Base-by-base conservation (phyloP, 2,888 invertebrate species). In the Pristionchus entomophagus region DNA sequence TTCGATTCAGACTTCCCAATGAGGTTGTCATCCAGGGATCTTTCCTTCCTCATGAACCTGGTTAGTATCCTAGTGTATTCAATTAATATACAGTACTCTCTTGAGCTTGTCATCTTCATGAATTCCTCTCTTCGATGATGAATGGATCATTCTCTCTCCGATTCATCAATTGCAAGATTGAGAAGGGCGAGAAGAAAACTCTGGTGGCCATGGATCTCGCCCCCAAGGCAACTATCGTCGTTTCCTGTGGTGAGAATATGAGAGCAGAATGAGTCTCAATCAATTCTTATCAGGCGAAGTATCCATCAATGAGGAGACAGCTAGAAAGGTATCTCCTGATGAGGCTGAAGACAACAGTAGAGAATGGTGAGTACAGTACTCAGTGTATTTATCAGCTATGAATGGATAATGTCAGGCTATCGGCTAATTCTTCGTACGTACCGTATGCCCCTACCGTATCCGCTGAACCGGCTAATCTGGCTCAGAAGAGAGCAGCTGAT, bases 21-120 rank as follows among this genome's bases (percentile, higher is more conserved):
- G 62, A 83, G 17, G 14, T 41, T 4, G 8, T 83, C 62, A 62
- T 62, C 22, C 83, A 83, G 32, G 83, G 62, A 83, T 45, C 22
- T n/a, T 83, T 83, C 62, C 62, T 83, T 12, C 62, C 83, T 45
- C 83, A 83, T 62, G 83, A 83, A 62, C 59, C 59, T 0, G 62
- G 83, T 62, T 8, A 29, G 62, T 53, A n/a, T 56, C 32, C 45
- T 32, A 22, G 14, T 26, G 4, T n/a, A n/a, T n/a, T n/a, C n/a
- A n/a, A n/a, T n/a, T n/a, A n/a, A n/a, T n/a, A n/a, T 56, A 56
- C 35, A 35, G 35, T 56, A 29, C 22, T 62, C 51, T 26, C 2
- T 45, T 38, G 62, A 83, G 83, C 32, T 1, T 62, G 22, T 19
- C 62, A 83, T 45, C 51, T 83, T 4, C 35, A 41, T n/a, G 38